phyloP scores from a whole-genome alignment of 2,113 vertebrate genomes.

The Hippocampus comes region DNA sequence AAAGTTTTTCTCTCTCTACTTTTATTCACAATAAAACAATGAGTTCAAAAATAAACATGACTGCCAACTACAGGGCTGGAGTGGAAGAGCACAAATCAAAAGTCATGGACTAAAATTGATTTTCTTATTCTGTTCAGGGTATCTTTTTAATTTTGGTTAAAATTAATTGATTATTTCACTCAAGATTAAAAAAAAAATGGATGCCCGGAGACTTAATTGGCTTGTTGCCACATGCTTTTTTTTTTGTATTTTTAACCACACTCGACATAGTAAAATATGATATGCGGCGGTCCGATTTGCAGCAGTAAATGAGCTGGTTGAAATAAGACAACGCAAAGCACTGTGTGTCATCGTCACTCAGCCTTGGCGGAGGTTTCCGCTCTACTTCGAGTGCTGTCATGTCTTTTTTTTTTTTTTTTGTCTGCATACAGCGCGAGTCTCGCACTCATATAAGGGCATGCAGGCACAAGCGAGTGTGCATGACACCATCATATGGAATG shows the following conservation, averaged over 20 bases:
- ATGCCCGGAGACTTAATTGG: too few relatives aligned
- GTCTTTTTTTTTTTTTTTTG: neutral
- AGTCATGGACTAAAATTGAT: neutral
- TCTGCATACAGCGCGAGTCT: neutral
- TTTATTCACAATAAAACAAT: too few relatives aligned
- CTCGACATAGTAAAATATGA: neutral
- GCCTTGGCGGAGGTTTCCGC: neutral
- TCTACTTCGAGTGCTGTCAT: neutral
- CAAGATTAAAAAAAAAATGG: neutral
- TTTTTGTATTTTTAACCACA: neutral
- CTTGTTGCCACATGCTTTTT: neutral
- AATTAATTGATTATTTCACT: neutral
- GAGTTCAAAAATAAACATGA: too few relatives aligned
- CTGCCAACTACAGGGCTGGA: too few relatives aligned
- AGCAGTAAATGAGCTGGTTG: neutral
- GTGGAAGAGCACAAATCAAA: too few relatives aligned
- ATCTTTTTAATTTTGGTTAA: neutral
- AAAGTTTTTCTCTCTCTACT: too few relatives aligned
- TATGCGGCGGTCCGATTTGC: neutral
- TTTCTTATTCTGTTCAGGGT: neutral
- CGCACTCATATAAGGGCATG: conserved; percentile 6
- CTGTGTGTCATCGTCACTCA: neutral
- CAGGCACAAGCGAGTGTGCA: conserved; percentile 14
- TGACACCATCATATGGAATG: conserved; percentile 35
- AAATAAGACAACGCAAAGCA: neutral